These are phyloP conservation scores for Sebastes taczanowskii DNA, from an alignment of 2,797 vertebrate species.

Conservation along the genomic window DNA sequence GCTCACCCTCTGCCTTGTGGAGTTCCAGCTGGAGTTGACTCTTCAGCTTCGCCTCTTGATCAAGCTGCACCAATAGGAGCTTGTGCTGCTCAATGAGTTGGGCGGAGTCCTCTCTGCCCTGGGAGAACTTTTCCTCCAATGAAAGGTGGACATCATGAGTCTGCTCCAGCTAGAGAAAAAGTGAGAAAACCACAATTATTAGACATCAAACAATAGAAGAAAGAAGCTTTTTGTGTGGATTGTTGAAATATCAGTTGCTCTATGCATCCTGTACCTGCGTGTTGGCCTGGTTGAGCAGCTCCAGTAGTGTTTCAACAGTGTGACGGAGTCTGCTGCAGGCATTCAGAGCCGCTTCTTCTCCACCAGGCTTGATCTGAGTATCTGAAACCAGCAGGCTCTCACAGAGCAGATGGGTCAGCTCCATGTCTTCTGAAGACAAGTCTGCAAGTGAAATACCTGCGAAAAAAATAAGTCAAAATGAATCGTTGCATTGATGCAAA, in stretches of 20 bases:
- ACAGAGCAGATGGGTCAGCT: slow-evolving; percentile 90
- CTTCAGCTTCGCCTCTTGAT: slow-evolving; percentile 84
- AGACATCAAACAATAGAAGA: neutral
- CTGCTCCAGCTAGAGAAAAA: slow-evolving; percentile 85
- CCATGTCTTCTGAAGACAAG: slow-evolving; percentile 78
- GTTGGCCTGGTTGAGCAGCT: slow-evolving; percentile 89
- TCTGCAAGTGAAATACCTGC: slow-evolving; percentile 62
- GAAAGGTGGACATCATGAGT: slow-evolving; percentile 82
- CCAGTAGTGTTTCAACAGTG: slow-evolving; percentile 89
- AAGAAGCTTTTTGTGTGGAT: fast-evolving
- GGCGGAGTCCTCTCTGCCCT: slow-evolving; percentile 81
- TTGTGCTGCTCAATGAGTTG: slow-evolving; percentile 87
- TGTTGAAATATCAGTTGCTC: neutral
- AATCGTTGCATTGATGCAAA: neutral
- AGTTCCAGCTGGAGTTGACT: slow-evolving; percentile 87
- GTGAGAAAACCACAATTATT: neutral
- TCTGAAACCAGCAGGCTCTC: slow-evolving; percentile 91
- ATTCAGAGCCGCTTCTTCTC: slow-evolving; percentile 84
- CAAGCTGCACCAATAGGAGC: slow-evolving; percentile 85
- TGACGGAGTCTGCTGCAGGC: slow-evolving; percentile 83
- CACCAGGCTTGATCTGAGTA: slow-evolving; percentile 78
- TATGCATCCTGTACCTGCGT: slow-evolving; percentile 81
- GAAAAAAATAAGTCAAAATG: neutral
- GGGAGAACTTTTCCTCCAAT: slow-evolving; percentile 86
- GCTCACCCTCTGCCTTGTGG: slow-evolving; percentile 92